Evolutionary conservation across 2,797 vertebrate genomes (phyloP).

Genomic region (Squalus acanthias): DNA sequence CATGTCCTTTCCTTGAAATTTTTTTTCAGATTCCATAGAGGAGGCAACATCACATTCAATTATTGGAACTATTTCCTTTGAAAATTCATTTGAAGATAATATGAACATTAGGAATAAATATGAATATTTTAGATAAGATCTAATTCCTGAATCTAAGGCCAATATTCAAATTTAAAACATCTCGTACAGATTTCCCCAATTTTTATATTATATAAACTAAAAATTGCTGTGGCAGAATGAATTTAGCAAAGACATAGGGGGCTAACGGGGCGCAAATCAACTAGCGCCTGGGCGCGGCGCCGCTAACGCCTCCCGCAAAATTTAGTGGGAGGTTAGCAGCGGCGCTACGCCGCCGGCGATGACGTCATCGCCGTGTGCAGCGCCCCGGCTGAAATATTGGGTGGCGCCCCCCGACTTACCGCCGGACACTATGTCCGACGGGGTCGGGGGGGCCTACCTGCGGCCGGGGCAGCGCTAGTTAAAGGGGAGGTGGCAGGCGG

Average conservation of each 20-base stretch:
- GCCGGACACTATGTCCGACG: no score
- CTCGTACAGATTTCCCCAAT: neutral
- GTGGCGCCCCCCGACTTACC: no score
- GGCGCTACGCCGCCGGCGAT: no score
- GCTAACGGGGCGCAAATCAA: no score
- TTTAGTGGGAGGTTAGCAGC: no score
- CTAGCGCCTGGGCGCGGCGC: no score
- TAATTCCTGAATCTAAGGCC: neutral
- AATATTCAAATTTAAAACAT: neutral
- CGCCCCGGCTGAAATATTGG: no score
- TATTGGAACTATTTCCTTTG: neutral
- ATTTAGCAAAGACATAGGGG: neutral
- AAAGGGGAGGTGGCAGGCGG: no score
- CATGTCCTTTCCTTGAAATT: neutral
- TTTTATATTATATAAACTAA: neutral
- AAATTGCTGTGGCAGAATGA: neutral
- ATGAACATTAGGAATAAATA: neutral
- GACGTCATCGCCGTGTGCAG: no score
- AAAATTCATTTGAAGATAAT: slow-evolving; percentile 1
- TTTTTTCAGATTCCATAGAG: neutral
- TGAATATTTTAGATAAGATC: neutral
- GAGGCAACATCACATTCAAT: neutral
- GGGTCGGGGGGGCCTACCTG: no score
- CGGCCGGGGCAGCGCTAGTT: no score
- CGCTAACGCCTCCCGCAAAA: no score